A percentile compares a stretch with the other conserved stretches of the same genome.
phyloP scores from a whole-genome alignment of 1,140 invertebrate species.

The Popillia japonica region DNA sequence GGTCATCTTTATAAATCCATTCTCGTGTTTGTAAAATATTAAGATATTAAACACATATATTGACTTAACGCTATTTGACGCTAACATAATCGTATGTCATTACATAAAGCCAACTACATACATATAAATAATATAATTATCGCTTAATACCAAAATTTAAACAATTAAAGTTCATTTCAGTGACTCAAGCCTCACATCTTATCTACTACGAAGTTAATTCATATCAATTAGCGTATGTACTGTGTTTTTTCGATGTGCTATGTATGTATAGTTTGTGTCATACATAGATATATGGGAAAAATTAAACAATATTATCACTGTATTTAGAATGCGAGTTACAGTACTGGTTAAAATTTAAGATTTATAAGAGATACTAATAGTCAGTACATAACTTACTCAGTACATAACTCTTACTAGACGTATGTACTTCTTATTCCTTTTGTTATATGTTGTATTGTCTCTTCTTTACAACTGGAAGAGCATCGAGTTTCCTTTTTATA shows the following conservation, averaged over 20 bases:
- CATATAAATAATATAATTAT: background rate
- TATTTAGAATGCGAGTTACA: background rate
- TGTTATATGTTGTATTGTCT: background rate
- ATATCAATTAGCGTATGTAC: background rate
- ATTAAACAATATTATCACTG: background rate
- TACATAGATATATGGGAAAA: background rate
- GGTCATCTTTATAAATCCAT: too few relatives aligned
- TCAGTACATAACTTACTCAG: background rate
- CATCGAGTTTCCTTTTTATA: background rate
- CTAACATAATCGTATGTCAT: background rate
- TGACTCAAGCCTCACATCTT: background rate
- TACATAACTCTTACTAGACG: background rate
- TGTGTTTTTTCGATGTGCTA: background rate
- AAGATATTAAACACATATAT: too few relatives aligned
- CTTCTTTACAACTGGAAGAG: background rate
- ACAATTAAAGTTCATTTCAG: background rate
- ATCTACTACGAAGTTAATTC: background rate
- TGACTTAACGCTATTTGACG: too few relatives aligned
- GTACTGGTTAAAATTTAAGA: background rate
- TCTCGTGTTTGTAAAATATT: too few relatives aligned
- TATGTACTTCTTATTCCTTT: background rate
- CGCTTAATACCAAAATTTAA: background rate
- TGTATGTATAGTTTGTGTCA: background rate
- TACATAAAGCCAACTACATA: background rate
- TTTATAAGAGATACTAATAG: background rate